Conservation (phyloP, 2,797 vertebrate species). For the Darevskia mixta region DNA sequence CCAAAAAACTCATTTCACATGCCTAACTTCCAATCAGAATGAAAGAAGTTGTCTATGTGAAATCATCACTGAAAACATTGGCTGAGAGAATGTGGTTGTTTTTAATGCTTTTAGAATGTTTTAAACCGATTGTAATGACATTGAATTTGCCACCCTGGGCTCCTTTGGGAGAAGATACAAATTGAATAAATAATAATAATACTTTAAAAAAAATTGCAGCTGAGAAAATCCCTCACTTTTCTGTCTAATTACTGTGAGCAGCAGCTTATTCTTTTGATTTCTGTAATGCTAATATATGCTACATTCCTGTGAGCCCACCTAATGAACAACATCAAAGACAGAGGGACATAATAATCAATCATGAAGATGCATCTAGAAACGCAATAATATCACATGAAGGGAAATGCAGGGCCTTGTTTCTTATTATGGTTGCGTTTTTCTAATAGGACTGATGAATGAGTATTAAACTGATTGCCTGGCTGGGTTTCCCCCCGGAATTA, state of each 20-base stretch:
- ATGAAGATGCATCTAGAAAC: constrained; percentile 46
- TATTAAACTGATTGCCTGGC: background rate
- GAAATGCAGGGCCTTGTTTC: constrained; percentile 40
- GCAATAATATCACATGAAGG: constrained; percentile 13
- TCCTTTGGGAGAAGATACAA: too few relatives aligned
- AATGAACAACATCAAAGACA: constrained; percentile 68
- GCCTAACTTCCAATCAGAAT: too few relatives aligned
- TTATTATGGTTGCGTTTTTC: background rate
- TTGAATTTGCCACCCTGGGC: too few relatives aligned
- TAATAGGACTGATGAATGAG: background rate
- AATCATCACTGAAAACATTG: too few relatives aligned
- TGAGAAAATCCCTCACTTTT: constrained; percentile 65
- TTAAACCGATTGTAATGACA: too few relatives aligned
- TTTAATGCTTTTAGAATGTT: too few relatives aligned
- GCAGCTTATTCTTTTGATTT: constrained; percentile 61
- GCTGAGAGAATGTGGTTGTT: too few relatives aligned
- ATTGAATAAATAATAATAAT: too few relatives aligned
- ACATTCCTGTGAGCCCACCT: constrained; percentile 59
- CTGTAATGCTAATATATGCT: constrained; percentile 68
- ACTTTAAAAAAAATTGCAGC: constrained; percentile 27
- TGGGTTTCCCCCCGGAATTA: background rate
- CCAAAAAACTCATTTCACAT: too few relatives aligned
- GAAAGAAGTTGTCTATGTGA: too few relatives aligned
- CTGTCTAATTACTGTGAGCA: constrained; percentile 65
- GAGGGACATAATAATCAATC: constrained; percentile 59